Conservation (phyloP, 1,140 invertebrate genomes). For the Drosophila ironensis region DNA sequence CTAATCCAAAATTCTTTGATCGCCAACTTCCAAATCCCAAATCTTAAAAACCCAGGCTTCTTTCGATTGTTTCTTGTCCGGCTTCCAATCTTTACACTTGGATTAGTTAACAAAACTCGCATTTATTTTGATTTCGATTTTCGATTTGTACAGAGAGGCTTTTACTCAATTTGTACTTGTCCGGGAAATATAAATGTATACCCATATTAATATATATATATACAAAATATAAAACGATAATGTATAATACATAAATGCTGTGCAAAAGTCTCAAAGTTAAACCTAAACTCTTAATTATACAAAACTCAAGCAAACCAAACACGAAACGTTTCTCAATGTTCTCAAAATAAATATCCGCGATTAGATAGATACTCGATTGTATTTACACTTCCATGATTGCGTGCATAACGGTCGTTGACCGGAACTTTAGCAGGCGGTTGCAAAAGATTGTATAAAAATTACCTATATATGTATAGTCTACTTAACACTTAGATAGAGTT, state of each 20-base stretch:
- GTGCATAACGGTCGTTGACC: background rate
- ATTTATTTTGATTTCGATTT: constrained; percentile 50
- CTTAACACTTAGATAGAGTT: constrained; percentile 30
- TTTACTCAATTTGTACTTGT: constrained; percentile 54
- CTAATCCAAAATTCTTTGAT: background rate
- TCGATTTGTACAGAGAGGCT: constrained; percentile 46
- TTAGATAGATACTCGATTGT: constrained; percentile 39
- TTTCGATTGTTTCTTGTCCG: constrained; percentile 23
- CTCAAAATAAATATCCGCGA: constrained; percentile 20
- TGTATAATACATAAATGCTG: constrained; percentile 70
- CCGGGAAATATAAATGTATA: constrained; percentile 10
- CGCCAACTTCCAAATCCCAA: background rate
- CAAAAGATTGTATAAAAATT: constrained; percentile 27
- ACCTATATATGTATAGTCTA: constrained; percentile 14
- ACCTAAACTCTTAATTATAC: constrained; percentile 68
- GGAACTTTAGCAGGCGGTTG: constrained; percentile 8
- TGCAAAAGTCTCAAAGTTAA: constrained; percentile 79
- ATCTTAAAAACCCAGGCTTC: constrained; percentile 1
- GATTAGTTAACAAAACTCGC: constrained; percentile 47
- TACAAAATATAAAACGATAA: constrained; percentile 34
- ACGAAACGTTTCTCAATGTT: constrained; percentile 38
- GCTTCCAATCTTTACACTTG: constrained; percentile 27
- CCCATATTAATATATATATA: constrained; percentile 29
- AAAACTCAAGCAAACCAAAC: constrained; percentile 36
- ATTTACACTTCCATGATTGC: too few species aligned